Percentiles rank a stretch among this genome's conserved stretches.
Evolutionary conservation across 2,888 invertebrate species (phyloP).

Genomic region (Drosophila paranaensis): DNA sequence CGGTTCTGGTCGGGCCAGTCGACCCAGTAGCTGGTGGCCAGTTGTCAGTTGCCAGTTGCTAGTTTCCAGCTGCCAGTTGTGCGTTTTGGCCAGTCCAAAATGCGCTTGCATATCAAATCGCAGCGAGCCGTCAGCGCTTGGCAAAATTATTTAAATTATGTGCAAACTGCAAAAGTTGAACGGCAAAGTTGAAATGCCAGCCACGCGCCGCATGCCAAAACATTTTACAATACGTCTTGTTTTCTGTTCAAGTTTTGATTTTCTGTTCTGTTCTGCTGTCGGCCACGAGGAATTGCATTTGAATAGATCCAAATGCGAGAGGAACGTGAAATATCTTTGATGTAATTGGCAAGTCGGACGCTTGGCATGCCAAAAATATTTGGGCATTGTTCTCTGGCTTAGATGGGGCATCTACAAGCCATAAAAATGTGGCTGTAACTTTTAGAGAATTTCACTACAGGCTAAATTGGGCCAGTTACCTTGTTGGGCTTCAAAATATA

Average conservation of each 20-base stretch:
- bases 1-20: conserved; percentile 4
- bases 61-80: conserved; percentile 5
- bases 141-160: conserved; percentile 72
- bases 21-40: conserved; percentile 9
- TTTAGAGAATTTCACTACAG: neutral
- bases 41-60: conserved; percentile 16
- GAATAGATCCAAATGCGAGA: conserved; percentile 37
- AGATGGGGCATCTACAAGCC: neutral
- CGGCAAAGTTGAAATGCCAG: conserved; percentile 64
- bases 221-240: conserved; percentile 33
- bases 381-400: neutral
- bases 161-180: conserved; percentile 64
- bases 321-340: conserved; percentile 67
- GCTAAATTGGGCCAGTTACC: neutral
- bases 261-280: conserved; percentile 30
- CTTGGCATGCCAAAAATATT: conserved; percentile 45
- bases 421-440: neutral
- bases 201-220: conserved; percentile 66
- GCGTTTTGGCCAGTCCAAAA: conserved; percentile 26
- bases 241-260: conserved; percentile 28
- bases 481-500: neutral
- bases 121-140: conserved; percentile 61
- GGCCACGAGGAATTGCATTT: conserved; percentile 56
- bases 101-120: conserved; percentile 40
- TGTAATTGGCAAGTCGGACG: conserved; percentile 65